Evolutionary conservation across 30 jellyfish, hydroid and myxozoan genomes (phyloP), one percentile per base, ranked within the genome.

Genomic region (Morbakka virulenta): DNA sequence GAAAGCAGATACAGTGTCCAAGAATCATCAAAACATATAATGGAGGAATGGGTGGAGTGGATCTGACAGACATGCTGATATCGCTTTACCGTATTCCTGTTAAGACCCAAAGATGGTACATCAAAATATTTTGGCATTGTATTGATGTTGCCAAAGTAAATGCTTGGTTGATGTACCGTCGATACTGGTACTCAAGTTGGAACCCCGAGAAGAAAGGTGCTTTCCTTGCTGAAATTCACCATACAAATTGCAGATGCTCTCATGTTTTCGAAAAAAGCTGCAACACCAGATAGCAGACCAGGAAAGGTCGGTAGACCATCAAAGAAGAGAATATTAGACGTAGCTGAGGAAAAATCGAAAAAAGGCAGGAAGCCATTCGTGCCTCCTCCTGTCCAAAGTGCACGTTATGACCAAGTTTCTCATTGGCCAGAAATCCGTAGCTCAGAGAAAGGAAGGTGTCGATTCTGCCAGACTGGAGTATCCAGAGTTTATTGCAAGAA

Each of bases 1-100:
- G 72, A 30, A 87, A 28, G 36, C 75, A 80, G 17, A 81, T 87
- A 29, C 49, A 57, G 62, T 72, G 92, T 62, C 91, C 95, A 2
- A 72, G 76, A 61, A 63, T 88, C 22, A 79, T 88, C 41, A 47
- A 31, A 28, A 62, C 61, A 69, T 88, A 88, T 53, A 88, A 81
- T 83, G 32, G 65, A 50, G 82, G 87, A 29, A 81, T 80, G 91
- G 95, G 96, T n/a, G 95, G 96, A 32, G 95, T 81, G 25, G 87
- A 87, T 62, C 52, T 87, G 51, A 95, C 91, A 25, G 96, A 80
- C 52, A 70, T 87, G 96, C 84, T 78, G 32, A 67, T 78, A 22
- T 67, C 96, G 17, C 50, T 78, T 31, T 77, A 84, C 69, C 67
- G 88, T 33, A 76, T 86, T n/a, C 64, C 50, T 31, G 62, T 53